These are phyloP conservation scores for Melanotaenia nigrans DNA, from an alignment of 2,797 vertebrate genomes.

Conservation along the genomic window DNA sequence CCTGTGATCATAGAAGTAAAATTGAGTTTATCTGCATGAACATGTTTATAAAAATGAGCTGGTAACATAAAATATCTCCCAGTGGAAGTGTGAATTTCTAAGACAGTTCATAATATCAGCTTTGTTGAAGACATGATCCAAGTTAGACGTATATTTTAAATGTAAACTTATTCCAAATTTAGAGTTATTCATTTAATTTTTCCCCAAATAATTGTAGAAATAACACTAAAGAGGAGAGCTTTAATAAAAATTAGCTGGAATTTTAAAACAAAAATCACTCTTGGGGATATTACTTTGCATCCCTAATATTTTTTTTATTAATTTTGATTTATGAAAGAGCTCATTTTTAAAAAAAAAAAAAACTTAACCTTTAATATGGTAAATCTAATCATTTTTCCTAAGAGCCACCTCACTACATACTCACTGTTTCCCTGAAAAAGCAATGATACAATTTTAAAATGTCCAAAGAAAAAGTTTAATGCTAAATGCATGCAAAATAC, in stretches of 20 bases:
- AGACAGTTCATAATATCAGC: neutral
- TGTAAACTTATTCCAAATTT: neutral
- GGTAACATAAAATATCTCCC: neutral
- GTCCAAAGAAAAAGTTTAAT: neutral
- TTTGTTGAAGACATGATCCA: neutral
- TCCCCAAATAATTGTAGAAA: neutral
- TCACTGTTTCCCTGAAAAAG: neutral
- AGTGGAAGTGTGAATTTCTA: neutral
- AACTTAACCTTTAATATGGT: neutral
- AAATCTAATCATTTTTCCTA: neutral
- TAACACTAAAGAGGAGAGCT: neutral
- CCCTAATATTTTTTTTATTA: too few species aligned
- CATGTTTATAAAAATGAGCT: neutral
- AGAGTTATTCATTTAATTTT: neutral
- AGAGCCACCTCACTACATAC: neutral
- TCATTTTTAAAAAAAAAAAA: too few species aligned
- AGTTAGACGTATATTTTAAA: neutral
- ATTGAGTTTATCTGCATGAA: neutral
- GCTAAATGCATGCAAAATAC: neutral
- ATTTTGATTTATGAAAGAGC: too few species aligned
- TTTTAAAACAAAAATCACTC: too few species aligned
- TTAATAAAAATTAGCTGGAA: neutral
- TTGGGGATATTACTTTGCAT: too few species aligned
- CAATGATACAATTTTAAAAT: neutral
- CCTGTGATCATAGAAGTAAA: neutral